phyloP scores from a whole-genome alignment of 2,113 vertebrate species.

The rabbit (Oryctolagus cuniculus) region DNA sequence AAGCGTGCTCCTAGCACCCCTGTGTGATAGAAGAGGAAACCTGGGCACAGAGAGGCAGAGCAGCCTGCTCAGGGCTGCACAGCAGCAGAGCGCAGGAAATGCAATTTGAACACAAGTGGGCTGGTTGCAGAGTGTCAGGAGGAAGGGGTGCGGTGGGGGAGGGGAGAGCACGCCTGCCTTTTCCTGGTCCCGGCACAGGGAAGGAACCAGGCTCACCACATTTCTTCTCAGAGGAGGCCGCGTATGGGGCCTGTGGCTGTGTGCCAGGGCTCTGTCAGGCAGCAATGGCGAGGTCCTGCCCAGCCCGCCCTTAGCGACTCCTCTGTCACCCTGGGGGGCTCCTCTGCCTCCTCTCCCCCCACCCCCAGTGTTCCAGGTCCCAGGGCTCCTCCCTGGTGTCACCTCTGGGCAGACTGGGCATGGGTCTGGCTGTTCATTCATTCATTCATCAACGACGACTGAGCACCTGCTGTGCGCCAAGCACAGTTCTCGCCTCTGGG shows the following conservation, averaged over 20 bases:
- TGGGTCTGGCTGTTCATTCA: neutral
- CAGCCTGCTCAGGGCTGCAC: neutral
- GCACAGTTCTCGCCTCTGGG: neutral
- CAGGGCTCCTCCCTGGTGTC: rapidly evolving
- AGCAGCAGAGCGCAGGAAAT: neutral
- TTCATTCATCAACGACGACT: neutral
- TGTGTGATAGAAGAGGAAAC: neutral
- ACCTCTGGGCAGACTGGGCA: rapidly evolving
- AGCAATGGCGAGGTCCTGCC: neutral
- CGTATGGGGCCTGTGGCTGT: rapidly evolving
- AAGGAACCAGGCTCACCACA: too few species aligned
- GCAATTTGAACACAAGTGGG: neutral
- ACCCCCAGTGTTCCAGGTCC: rapidly evolving
- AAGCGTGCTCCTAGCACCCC: neutral
- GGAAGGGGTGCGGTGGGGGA: too few species aligned
- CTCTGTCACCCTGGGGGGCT: neutral
- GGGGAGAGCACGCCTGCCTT: neutral
- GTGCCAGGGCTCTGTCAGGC: neutral
- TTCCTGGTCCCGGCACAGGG: neutral
- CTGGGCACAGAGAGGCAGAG: neutral
- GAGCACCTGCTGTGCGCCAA: neutral
- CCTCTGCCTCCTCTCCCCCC: too few species aligned
- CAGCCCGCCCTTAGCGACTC: too few species aligned
- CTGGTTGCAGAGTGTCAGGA: neutral
- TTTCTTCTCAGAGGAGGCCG: too few species aligned